phyloP scores from a whole-genome alignment of 64 coral and sea anemone genomes.

The Acropora yongei region DNA sequence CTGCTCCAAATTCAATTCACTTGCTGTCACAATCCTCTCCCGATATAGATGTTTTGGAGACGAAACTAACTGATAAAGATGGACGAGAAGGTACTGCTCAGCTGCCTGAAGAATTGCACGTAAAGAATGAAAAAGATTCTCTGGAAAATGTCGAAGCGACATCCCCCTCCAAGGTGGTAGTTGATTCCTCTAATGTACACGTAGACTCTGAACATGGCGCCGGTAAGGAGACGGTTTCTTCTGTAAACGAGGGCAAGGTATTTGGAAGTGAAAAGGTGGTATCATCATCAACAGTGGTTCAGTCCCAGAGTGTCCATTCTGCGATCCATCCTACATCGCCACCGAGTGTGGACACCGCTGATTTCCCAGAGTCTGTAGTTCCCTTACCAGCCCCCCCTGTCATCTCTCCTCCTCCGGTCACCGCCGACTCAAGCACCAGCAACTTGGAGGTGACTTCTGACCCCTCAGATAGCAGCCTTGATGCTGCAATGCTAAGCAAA shows the following conservation, averaged over 20 bases:
- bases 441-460: constrained; percentile 14
- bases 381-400: constrained; percentile 35
- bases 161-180: background rate
- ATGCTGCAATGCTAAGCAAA: constrained; percentile 45
- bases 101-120: constrained; percentile 38
- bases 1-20: constrained; percentile 66
- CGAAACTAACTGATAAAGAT: constrained; percentile 76
- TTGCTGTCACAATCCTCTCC: constrained; percentile 53
- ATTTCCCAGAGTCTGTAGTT: constrained; percentile 14
- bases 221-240: background rate
- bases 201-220: background rate
- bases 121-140: background rate
- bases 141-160: background rate
- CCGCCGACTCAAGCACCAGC: background rate
- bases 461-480: background rate
- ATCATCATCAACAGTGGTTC: background rate
- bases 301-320: constrained; percentile 35
- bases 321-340: constrained; percentile 25
- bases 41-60: constrained; percentile 93
- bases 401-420: constrained; percentile 3
- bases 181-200: background rate
- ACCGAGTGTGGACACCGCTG: constrained; percentile 18
- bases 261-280: background rate
- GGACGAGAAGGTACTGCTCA: constrained; percentile 89
- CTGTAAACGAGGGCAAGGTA: background rate